A percentile compares a stretch with the other conserved stretches of the same genome.
Conservation (phyloP, 1,140 invertebrate genomes). For the Euschistus heros region DNA sequence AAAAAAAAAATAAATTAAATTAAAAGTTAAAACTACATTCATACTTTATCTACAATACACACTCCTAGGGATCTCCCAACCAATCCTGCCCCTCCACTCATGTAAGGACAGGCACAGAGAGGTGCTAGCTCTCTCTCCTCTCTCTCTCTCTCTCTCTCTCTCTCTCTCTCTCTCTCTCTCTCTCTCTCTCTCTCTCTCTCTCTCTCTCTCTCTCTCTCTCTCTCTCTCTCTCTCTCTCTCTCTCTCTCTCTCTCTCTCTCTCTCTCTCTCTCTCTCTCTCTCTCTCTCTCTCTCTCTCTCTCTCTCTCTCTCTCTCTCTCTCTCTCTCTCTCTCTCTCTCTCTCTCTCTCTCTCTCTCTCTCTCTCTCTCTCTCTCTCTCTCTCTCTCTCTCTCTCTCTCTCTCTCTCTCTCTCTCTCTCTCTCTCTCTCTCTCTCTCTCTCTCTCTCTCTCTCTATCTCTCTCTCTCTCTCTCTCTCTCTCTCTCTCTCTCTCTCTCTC, state of each 20-base stretch:
- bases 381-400: constrained; percentile 26
- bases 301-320: constrained; percentile 20
- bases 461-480: constrained; percentile 28
- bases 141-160: constrained; percentile 15
- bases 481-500: constrained; percentile 25
- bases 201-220: constrained; percentile 17
- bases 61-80: too few relatives aligned
- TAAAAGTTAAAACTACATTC: too few relatives aligned
- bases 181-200: constrained; percentile 19
- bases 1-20: too few relatives aligned
- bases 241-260: constrained; percentile 19
- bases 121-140: background rate
- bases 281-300: constrained; percentile 22
- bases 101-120: background rate
- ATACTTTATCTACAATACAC: too few relatives aligned
- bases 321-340: constrained; percentile 18
- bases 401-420: constrained; percentile 24
- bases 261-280: background rate
- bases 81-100: too few relatives aligned
- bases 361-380: constrained; percentile 27
- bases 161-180: constrained; percentile 18
- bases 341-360: constrained; percentile 26
- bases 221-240: constrained; percentile 16
- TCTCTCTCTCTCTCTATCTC: constrained; percentile 28
- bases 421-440: constrained; percentile 27